Conservation (phyloP, 2,888 invertebrate species). For the Hipparchia sbordonii region DNA sequence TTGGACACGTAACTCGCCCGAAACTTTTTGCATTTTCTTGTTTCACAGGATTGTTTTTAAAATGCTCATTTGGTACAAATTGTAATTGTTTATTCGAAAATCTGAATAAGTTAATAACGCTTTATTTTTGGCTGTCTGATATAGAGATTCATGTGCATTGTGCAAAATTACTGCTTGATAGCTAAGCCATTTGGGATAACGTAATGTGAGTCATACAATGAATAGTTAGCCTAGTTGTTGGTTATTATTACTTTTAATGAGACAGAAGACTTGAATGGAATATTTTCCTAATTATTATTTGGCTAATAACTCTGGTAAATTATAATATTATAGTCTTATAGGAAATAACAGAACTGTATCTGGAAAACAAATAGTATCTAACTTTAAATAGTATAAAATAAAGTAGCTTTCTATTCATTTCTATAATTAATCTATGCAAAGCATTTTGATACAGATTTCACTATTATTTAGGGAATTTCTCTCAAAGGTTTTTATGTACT, state of each 20-base stretch:
- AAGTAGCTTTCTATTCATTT: no score
- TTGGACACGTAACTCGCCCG: conserved; percentile 26
- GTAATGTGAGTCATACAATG: not conserved
- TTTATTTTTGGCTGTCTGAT: not conserved
- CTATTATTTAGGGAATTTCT: no score
- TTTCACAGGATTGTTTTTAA: not conserved
- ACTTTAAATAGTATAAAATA: no score
- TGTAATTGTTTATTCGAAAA: not conserved
- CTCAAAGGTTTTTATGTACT: no score
- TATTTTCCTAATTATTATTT: no score
- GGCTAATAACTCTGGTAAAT: no score
- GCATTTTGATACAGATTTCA: no score
- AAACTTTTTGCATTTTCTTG: conserved; percentile 10
- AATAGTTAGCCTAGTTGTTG: not conserved
- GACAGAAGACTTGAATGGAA: not conserved
- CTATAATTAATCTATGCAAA: no score
- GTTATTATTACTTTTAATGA: not conserved
- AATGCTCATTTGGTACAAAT: not conserved
- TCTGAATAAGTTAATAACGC: not conserved
- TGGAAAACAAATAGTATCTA: no score
- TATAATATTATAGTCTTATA: no score
- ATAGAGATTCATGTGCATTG: no score
- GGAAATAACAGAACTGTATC: no score
- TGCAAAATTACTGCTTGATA: not conserved
- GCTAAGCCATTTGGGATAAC: not conserved